These are phyloP conservation scores for Leptocoma aspasia DNA, from an alignment of 2,113 vertebrate genomes.

Conservation along the genomic window DNA sequence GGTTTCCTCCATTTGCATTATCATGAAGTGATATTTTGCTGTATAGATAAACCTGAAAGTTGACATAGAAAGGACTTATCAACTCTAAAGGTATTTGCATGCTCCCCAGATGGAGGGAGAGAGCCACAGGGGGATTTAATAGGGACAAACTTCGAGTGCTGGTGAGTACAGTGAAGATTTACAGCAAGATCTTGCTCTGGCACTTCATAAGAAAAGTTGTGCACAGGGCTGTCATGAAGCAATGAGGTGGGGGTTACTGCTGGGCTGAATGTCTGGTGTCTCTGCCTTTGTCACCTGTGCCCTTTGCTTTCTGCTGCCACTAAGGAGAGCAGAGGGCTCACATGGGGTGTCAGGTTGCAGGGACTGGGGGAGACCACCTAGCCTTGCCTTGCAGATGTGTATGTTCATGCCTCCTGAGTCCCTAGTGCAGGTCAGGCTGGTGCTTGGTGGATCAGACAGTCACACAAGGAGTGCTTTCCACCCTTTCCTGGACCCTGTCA, in stretches of 20 bases:
- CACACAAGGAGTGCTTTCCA: not conserved
- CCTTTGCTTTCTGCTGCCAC: not conserved
- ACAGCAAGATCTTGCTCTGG: not conserved
- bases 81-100: not conserved
- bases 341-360: not conserved
- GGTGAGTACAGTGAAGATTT: not conserved
- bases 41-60: conserved; percentile 4
- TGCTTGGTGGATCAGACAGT: not conserved
- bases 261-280: not conserved
- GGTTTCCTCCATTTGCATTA: not conserved
- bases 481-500: not conserved
- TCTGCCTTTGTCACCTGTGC: not conserved
- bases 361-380: rapidly evolving
- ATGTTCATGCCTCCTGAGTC: not conserved
- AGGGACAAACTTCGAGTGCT: not conserved
- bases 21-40: not conserved
- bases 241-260: not conserved
- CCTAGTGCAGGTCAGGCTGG: not conserved
- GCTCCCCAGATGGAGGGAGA: not conserved
- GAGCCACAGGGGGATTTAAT: not conserved
- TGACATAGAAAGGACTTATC: not conserved
- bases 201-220: not conserved
- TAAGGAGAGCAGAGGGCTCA: not conserved
- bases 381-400: not conserved
- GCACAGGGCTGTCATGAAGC: not conserved